Percentiles rank a stretch among this genome's conserved stretches.
Evolutionary conservation across 2,888 invertebrate species (phyloP).

Genomic region (Ectemnius lituratus): DNA sequence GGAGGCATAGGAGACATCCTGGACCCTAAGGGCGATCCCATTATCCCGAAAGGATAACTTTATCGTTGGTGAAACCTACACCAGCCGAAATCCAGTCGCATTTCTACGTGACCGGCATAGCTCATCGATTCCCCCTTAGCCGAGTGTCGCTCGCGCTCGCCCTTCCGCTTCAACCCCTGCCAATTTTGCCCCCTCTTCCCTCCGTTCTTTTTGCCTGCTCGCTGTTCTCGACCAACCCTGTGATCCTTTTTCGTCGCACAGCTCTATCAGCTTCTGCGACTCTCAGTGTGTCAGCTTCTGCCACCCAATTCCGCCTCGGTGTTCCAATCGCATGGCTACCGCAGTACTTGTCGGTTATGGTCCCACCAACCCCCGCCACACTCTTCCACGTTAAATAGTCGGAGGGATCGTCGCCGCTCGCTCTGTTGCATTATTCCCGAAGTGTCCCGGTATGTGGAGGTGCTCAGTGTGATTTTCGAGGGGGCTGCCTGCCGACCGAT

Average conservation of each 20-base stretch:
- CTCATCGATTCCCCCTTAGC: constrained; percentile 35
- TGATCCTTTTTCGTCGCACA: not conserved
- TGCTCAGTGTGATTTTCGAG: too few species aligned
- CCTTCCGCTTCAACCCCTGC: not conserved
- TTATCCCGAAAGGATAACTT: constrained; percentile 53
- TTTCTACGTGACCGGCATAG: constrained; percentile 49
- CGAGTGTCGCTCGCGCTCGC: not conserved
- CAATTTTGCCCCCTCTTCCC: not conserved
- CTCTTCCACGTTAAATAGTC: too few species aligned
- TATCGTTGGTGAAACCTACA: constrained; percentile 43
- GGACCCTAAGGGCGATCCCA: constrained; percentile 33
- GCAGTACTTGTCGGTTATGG: too few species aligned
- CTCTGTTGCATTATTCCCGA: too few species aligned
- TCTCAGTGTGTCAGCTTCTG: not conserved
- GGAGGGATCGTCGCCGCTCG: too few species aligned
- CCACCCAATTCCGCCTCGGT: too few species aligned
- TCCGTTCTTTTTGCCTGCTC: not conserved
- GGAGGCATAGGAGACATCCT: constrained; percentile 1
- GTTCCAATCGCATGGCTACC: too few species aligned
- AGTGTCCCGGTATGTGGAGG: too few species aligned
- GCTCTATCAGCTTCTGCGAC: not conserved
- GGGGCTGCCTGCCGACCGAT: too few species aligned
- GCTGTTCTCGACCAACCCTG: not conserved
- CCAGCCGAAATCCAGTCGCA: constrained; percentile 52
- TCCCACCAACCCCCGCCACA: too few species aligned